These are phyloP conservation scores for Holothuria glaberrima DNA, from an alignment of 35 echinoderm and acorn worm species.

Conservation along the genomic window DNA sequence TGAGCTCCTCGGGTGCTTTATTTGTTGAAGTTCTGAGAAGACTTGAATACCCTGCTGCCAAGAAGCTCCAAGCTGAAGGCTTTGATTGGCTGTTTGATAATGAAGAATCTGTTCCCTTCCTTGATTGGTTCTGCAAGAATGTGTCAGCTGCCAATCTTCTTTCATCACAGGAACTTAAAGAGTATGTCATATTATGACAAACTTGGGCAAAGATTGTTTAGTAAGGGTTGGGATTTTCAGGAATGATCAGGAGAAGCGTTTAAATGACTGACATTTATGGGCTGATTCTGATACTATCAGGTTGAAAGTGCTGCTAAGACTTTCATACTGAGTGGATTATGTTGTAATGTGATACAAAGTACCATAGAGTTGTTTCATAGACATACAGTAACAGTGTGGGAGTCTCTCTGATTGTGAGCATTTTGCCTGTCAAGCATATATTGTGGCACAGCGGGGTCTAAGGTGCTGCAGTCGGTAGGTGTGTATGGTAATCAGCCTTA, in stretches of 20 bases:
- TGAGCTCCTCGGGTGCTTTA: slow-evolving; percentile 69
- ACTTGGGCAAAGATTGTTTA: neutral
- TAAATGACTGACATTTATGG: neutral
- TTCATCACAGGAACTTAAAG: slow-evolving; percentile 66
- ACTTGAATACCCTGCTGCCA: slow-evolving; percentile 65
- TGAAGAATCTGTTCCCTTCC: slow-evolving; percentile 71
- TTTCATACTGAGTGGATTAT: no score
- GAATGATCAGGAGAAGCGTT: no score
- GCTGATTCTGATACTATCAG: neutral
- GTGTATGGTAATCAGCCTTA: no score
- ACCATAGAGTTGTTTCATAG: no score
- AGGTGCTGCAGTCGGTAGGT: no score
- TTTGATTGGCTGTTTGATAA: slow-evolving; percentile 99
- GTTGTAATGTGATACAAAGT: no score
- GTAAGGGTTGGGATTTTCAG: neutral
- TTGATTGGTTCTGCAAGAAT: slow-evolving; percentile 95
- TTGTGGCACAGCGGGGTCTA: no score
- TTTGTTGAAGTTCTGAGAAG: slow-evolving; percentile 69
- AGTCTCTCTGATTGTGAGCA: no score
- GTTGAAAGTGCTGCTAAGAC: no score
- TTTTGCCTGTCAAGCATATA: no score
- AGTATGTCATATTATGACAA: slow-evolving; percentile 62
- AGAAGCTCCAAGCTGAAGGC: slow-evolving; percentile 73
- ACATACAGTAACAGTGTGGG: no score
- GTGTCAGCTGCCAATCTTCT: slow-evolving; percentile 75